phyloP scores from a whole-genome alignment of 2,113 vertebrate genomes.

The Prionailurus bengalensis region DNA sequence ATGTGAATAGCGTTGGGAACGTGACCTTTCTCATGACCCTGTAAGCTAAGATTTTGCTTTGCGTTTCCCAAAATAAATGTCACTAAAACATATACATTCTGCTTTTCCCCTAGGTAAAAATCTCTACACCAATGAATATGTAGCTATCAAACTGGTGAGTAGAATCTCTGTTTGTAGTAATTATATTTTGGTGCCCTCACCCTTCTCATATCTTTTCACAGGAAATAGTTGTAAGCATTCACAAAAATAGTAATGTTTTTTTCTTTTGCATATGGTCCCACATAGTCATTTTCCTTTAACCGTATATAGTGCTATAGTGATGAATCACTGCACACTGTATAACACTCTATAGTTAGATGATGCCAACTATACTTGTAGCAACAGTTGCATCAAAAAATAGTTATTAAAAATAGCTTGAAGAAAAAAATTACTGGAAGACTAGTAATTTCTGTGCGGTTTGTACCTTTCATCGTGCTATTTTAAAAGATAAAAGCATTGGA shows the following conservation, averaged over 20 bases:
- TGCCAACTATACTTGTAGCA: slow-evolving; percentile 25
- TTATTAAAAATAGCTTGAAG: slow-evolving; percentile 53
- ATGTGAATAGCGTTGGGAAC: slow-evolving; percentile 59
- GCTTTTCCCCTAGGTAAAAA: slow-evolving; percentile 94
- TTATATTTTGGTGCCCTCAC: slow-evolving; percentile 54
- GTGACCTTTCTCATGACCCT: slow-evolving; percentile 76
- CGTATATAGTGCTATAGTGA: slow-evolving; percentile 10
- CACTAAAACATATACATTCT: slow-evolving; percentile 80
- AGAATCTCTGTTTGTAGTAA: slow-evolving; percentile 62
- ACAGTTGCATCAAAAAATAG: slow-evolving; percentile 37
- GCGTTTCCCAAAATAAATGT: slow-evolving; percentile 66
- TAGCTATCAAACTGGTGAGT: slow-evolving; percentile 99
- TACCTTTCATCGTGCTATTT: neutral
- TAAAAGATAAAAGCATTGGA: slow-evolving; percentile 19
- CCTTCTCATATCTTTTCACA: slow-evolving; percentile 32
- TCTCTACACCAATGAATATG: slow-evolving; percentile 99
- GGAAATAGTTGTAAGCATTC: slow-evolving; percentile 60
- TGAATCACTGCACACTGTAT: slow-evolving; percentile 1
- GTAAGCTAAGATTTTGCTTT: slow-evolving; percentile 67
- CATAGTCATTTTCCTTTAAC: slow-evolving; percentile 32
- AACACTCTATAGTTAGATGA: neutral
- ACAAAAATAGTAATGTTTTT: slow-evolving; percentile 43
- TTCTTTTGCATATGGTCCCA: slow-evolving; percentile 5
- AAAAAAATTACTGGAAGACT: neutral
- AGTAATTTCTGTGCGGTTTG: slow-evolving; percentile 26